phyloP scores from a whole-genome alignment of 1,140 invertebrate species.

The Zaprionus taronus region DNA sequence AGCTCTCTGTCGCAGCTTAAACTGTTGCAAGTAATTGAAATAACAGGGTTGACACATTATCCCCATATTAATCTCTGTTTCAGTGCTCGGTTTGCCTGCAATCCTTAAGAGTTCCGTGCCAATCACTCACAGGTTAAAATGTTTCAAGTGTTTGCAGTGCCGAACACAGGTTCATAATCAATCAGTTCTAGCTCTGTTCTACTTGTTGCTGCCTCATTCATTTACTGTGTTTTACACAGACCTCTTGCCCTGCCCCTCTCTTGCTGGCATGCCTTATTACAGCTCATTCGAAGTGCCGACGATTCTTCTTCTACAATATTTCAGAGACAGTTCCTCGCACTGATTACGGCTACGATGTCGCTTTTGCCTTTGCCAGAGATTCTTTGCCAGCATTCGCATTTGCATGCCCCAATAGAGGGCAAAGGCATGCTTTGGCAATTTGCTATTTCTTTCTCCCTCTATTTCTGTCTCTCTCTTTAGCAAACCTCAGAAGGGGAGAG shows the following conservation, averaged over 20 bases:
- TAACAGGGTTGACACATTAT: not conserved
- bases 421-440: not conserved
- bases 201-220: slow-evolving; percentile 1
- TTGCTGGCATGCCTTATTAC: not conserved
- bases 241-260: not conserved
- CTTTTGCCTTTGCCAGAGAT: not conserved
- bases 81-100: no score
- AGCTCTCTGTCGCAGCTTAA: not conserved
- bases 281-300: slow-evolving; percentile 14
- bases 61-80: no score
- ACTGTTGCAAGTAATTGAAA: not conserved
- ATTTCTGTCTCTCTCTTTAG: not conserved
- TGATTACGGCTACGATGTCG: slow-evolving; percentile 4
- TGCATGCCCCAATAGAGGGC: not conserved
- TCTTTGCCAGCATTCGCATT: slow-evolving; percentile 3
- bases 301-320: not conserved
- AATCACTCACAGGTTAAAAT: slow-evolving; percentile 55
- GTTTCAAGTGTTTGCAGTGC: slow-evolving; percentile 54
- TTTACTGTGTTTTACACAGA: not conserved
- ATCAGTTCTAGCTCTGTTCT: slow-evolving; percentile 51
- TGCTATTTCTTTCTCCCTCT: not conserved
- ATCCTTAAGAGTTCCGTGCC: not conserved
- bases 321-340: not conserved
- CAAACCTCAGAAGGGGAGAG: not conserved
- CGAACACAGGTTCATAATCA: slow-evolving; percentile 74